phyloP scores from a whole-genome alignment of 2,113 vertebrate species.

The Microtus richardsoni region DNA sequence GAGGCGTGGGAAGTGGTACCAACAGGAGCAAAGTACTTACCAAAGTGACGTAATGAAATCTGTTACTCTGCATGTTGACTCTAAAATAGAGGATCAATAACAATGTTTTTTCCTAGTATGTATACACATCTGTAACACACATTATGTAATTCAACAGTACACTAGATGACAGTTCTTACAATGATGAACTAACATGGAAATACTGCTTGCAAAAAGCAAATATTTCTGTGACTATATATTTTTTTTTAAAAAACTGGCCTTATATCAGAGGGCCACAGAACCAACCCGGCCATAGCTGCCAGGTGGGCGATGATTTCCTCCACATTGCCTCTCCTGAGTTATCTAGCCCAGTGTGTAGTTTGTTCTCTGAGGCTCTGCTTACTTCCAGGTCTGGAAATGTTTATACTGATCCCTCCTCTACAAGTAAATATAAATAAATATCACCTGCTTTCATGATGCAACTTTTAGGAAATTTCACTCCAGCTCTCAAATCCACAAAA shows the following conservation, averaged over 20 bases:
- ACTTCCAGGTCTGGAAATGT: constrained; percentile 57
- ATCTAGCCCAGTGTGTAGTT: constrained; percentile 22
- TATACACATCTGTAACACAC: neutral
- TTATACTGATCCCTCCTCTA: constrained; percentile 60
- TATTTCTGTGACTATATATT: neutral
- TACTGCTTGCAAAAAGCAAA: constrained; percentile 43
- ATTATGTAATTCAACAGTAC: neutral
- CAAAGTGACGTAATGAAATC: neutral
- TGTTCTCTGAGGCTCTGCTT: constrained; percentile 36
- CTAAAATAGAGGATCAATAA: neutral
- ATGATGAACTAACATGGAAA: constrained; percentile 26
- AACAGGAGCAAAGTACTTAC: neutral
- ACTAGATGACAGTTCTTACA: neutral
- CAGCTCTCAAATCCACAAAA: constrained; percentile 32
- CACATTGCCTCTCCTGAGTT: constrained; percentile 4
- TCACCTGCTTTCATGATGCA: constrained; percentile 57
- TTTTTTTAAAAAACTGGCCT: neutral
- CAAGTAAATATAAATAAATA: constrained; percentile 32
- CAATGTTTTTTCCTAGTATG: neutral
- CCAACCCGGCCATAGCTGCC: constrained; percentile 26
- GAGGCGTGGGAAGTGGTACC: neutral
- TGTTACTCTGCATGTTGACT: neutral
- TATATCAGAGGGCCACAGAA: neutral
- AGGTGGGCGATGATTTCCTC: constrained; percentile 7
- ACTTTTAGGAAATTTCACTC: constrained; percentile 57